Percentiles rank a stretch among this genome's conserved stretches.
phyloP scores from a whole-genome alignment of 2,797 vertebrate genomes.

The Apodemus agrarius region DNA sequence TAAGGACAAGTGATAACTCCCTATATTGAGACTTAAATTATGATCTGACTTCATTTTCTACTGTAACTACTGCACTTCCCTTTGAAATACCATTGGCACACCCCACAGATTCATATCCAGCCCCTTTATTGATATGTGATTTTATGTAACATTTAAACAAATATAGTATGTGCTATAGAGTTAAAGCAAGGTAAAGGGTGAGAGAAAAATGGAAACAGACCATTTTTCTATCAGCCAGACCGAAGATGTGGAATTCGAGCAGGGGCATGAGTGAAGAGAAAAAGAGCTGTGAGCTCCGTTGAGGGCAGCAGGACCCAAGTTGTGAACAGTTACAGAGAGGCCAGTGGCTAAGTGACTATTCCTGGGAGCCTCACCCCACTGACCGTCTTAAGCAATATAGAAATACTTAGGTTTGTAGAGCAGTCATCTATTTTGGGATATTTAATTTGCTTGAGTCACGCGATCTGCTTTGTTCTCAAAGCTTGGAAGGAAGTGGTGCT shows the following conservation, averaged over 20 bases:
- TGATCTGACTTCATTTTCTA: not conserved
- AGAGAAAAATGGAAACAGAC: not conserved
- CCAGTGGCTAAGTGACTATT: not conserved
- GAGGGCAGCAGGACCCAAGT: no score
- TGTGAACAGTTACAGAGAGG: not conserved
- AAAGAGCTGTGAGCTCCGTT: no score
- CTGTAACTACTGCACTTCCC: not conserved
- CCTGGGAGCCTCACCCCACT: not conserved
- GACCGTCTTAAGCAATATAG: not conserved
- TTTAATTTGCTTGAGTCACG: not conserved
- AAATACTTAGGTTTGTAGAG: not conserved
- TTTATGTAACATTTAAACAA: not conserved
- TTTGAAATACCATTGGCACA: not conserved
- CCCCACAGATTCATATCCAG: not conserved
- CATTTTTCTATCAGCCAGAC: not conserved
- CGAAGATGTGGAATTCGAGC: not conserved
- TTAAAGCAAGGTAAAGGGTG: not conserved
- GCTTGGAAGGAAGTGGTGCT: rapidly evolving
- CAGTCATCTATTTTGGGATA: not conserved
- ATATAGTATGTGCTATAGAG: not conserved
- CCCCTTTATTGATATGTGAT: not conserved
- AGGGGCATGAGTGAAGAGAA: not conserved
- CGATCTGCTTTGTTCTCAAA: not conserved
- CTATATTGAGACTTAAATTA: rapidly evolving
- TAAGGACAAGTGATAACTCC: not conserved